phyloP scores from a whole-genome alignment of 2,797 vertebrate genomes.

The Acanthis flammea region DNA sequence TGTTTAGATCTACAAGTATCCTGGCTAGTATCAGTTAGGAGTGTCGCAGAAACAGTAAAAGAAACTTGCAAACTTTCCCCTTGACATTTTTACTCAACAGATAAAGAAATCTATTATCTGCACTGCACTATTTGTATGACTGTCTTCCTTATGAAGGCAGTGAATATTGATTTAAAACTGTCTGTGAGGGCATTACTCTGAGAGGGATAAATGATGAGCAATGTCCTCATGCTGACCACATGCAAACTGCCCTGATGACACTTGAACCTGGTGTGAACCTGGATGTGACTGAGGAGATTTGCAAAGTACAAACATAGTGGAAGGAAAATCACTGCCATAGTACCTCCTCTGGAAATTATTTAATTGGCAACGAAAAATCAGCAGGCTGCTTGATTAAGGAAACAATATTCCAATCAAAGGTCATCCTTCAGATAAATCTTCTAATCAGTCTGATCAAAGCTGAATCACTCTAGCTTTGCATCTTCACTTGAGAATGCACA shows the following conservation, averaged over 20 bases:
- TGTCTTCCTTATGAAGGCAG: neutral
- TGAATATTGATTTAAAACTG: neutral
- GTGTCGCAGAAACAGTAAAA: neutral
- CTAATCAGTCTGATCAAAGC: neutral
- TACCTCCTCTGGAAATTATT: neutral
- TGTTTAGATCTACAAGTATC: neutral
- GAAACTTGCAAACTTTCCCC: neutral
- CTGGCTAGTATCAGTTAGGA: neutral
- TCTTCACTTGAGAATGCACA: neutral
- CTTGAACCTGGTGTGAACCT: neutral
- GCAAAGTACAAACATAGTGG: neutral
- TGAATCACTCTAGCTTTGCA: neutral
- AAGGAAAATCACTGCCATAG: neutral
- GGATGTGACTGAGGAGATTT: neutral
- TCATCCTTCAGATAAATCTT: neutral
- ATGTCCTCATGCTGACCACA: neutral
- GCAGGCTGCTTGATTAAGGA: neutral
- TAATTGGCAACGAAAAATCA: neutral
- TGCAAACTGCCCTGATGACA: neutral
- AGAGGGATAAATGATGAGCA: neutral
- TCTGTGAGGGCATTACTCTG: neutral
- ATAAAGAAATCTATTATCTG: neutral
- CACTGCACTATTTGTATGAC: neutral
- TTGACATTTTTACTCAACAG: neutral
- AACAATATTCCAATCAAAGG: neutral